Base-by-base conservation (phyloP, 2,113 vertebrate genomes). In the Thalassarche chlororhynchos region DNA sequence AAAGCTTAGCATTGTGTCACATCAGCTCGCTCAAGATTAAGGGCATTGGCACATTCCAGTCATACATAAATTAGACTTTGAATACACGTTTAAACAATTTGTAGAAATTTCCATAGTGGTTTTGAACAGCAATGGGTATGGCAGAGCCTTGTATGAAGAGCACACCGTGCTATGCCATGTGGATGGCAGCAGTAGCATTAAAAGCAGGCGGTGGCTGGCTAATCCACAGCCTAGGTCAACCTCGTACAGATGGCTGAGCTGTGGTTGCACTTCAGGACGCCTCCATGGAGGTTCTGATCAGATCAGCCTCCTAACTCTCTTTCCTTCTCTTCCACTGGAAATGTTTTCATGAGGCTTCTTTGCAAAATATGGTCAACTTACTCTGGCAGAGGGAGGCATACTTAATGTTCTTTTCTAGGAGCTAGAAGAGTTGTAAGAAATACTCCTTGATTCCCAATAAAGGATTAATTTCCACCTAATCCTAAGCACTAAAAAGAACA, bases 401-500 rank as follows among this genome's bases (percentile, higher is more conserved):
- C 23, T 79, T 70, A 92, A 68, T 91, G 91, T 66, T 81, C 62
- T 89, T 93, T 91, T 88, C 34, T 80, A 86, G 95, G 74, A 90
- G 54, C 55, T 86, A 11, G 79, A 54, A 66, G 62, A 87, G 29
- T 68, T 94, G 57, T 84, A 94, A 94, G 81, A 93, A 94, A 83
- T 58, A 85, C 74, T 95, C 71, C 94, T 96, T 93, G 81, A 82
- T 93, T 89, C 81, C n/a, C 19, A 87, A 65, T 75, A 85, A 93
- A 78, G n/a, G 66, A 79, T 81, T 95, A 91, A 91, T 94, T 94
- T 96, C 84, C n/a, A 79, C 81, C 81, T 93, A 95, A 94, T 96
- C 80, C 95, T 76, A 71, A 95, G 71, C 52, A 46, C 78, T 89
- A 68, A 89, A 95, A 93, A 95, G 93, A 96, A 96, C 87, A 96